phyloP scores from a whole-genome alignment of 2,113 vertebrate species.

The Aegypius monachus region DNA sequence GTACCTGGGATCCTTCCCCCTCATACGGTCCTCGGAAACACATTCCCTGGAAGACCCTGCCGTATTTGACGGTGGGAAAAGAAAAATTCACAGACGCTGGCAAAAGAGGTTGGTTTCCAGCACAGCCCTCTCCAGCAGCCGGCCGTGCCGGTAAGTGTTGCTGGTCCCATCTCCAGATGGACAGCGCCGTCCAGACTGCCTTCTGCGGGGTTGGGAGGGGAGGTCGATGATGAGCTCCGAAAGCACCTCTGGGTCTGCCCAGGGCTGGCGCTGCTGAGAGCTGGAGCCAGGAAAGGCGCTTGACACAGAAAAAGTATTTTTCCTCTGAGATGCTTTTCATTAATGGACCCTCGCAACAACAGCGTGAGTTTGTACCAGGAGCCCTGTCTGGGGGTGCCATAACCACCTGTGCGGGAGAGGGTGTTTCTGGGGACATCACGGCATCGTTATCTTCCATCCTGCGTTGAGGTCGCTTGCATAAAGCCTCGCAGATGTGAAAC shows the following conservation, averaged over 20 bases:
- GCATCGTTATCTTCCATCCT: not conserved
- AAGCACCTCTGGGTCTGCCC: not conserved
- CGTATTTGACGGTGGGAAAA: fast-evolving
- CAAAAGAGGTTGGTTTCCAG: not conserved
- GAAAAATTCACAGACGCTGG: fast-evolving
- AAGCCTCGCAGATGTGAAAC: not conserved
- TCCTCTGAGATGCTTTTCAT: not conserved
- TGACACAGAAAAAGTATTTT: fast-evolving
- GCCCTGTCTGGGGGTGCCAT: fast-evolving
- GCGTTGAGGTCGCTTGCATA: fast-evolving
- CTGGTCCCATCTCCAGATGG: not conserved
- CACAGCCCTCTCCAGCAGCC: too few species aligned
- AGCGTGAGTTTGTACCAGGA: fast-evolving
- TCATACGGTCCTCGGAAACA: not conserved
- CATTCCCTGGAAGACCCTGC: not conserved
- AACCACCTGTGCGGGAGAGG: fast-evolving
- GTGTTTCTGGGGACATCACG: not conserved
- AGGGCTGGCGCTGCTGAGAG: fast-evolving
- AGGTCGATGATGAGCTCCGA: fast-evolving
- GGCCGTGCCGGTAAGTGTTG: fast-evolving
- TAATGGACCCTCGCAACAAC: not conserved
- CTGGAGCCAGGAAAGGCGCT: fast-evolving
- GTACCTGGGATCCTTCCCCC: not conserved
- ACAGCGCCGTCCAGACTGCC: not conserved
- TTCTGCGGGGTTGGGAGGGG: fast-evolving